Percentiles rank a stretch among this genome's conserved stretches.
phyloP scores from a whole-genome alignment of 1,140 invertebrate genomes.

The Leptopilina boulardi region DNA sequence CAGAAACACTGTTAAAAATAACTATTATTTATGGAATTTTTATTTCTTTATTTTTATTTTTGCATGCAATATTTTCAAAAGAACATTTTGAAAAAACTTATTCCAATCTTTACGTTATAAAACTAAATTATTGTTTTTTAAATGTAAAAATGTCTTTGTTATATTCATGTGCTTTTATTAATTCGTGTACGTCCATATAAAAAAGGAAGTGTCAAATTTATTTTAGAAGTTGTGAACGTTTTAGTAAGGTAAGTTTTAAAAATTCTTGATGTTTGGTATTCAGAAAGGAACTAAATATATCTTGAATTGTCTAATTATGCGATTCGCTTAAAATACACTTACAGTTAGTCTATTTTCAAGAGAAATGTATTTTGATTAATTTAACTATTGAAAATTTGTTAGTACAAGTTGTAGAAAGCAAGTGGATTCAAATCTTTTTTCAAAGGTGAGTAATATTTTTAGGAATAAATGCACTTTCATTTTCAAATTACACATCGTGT shows the following conservation, averaged over 20 bases:
- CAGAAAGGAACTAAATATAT: background rate
- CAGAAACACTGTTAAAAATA: too few species aligned
- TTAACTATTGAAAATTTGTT: too few species aligned
- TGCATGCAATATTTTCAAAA: too few species aligned
- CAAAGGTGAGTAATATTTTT: background rate
- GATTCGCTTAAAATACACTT: background rate
- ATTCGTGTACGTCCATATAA: constrained; percentile 7
- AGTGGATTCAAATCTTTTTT: background rate
- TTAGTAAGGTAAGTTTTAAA: constrained; percentile 37
- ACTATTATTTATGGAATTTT: too few species aligned
- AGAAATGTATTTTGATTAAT: too few species aligned
- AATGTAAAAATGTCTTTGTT: background rate
- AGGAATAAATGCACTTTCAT: background rate
- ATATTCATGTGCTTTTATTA: background rate
- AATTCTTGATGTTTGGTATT: constrained; percentile 11
- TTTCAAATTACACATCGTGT: background rate
- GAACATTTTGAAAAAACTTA: too few species aligned
- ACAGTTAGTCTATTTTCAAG: too few species aligned
- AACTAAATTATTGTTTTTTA: too few species aligned
- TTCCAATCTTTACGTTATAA: too few species aligned
- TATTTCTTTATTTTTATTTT: too few species aligned
- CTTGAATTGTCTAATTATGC: background rate
- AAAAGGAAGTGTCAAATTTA: background rate
- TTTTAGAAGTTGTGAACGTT: constrained; percentile 19
- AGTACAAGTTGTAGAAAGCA: too few species aligned